These are phyloP conservation scores for Grapholita molesta DNA, from an alignment of 1,140 invertebrate species.

Conservation along the genomic window DNA sequence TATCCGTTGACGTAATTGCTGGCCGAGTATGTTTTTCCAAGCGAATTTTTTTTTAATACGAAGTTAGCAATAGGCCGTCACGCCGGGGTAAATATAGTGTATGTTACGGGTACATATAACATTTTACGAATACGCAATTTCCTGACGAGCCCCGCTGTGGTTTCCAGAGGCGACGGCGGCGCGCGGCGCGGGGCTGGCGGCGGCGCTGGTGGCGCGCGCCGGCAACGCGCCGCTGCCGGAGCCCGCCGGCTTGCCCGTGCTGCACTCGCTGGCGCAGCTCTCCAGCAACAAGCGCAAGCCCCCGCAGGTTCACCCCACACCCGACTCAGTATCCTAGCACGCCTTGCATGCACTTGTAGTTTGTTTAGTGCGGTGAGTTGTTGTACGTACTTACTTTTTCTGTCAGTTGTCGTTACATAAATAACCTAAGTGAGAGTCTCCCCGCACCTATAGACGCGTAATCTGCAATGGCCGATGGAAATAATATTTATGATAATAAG, in stretches of 20 bases:
- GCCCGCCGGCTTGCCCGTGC: constrained; percentile 75
- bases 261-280: constrained; percentile 52
- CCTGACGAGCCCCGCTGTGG: too few relatives aligned
- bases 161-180: constrained; percentile 88
- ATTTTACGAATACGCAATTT: too few relatives aligned
- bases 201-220: constrained; percentile 79
- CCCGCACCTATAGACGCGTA: too few relatives aligned
- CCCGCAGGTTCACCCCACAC: constrained; percentile 49
- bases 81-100: too few relatives aligned
- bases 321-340: constrained; percentile 21
- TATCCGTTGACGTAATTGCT: too few relatives aligned
- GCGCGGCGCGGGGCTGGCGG: constrained; percentile 88
- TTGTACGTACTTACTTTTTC: background rate
- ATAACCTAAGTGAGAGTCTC: too few relatives aligned
- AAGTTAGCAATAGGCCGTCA: too few relatives aligned
- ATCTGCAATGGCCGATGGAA: too few relatives aligned
- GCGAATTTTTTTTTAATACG: too few relatives aligned
- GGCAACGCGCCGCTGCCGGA: constrained; percentile 75
- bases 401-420: background rate
- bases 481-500: too few relatives aligned
- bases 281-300: constrained; percentile 65
- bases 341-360: constrained; percentile 18
- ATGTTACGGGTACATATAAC: too few relatives aligned
- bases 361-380: background rate
- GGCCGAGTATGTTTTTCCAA: too few relatives aligned